Conservation (phyloP, 2,888 invertebrate species). For the Malthinus seriepunctatus region DNA sequence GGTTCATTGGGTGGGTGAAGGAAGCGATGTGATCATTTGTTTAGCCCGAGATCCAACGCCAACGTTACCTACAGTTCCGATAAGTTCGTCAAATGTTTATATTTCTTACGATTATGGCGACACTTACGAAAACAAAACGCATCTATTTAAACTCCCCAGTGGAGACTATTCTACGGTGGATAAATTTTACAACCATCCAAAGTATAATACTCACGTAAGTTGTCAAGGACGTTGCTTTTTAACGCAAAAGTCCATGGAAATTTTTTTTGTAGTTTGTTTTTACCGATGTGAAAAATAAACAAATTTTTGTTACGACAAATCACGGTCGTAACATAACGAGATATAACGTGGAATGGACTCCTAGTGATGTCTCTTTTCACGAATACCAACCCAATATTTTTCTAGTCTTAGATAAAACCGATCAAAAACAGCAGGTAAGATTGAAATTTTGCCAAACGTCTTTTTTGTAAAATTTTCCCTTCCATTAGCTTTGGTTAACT, state of each 20-base stretch:
- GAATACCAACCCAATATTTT: conserved; percentile 71
- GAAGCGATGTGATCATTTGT: conserved; percentile 85
- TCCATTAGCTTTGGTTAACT: conserved; percentile 75
- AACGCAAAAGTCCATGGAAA: not conserved
- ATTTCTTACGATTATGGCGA: conserved; percentile 88
- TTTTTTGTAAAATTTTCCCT: conserved; percentile 11
- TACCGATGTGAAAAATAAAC: conserved; percentile 76
- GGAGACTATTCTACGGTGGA: conserved; percentile 70
- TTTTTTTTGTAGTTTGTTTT: conserved; percentile 76
- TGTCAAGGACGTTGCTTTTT: not conserved
- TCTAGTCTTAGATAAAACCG: conserved; percentile 75
- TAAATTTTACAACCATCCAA: conserved; percentile 84
- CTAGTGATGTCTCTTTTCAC: conserved; percentile 77
- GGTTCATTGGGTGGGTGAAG: conserved; percentile 92
- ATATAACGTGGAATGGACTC: conserved; percentile 70
- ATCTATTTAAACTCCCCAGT: conserved; percentile 63
- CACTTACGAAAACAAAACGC: conserved; percentile 75
- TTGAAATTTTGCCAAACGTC: not conserved
- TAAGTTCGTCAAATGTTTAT: conserved; percentile 72
- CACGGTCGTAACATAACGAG: conserved; percentile 70
- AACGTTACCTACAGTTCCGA: conserved; percentile 48
- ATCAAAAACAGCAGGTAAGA: conserved; percentile 51
- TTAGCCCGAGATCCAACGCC: conserved; percentile 75
- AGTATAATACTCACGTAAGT: conserved; percentile 79
- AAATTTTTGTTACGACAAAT: conserved; percentile 76